phyloP scores from a whole-genome alignment of 1,140 invertebrate species.

The Drosophila quadrilineata region DNA sequence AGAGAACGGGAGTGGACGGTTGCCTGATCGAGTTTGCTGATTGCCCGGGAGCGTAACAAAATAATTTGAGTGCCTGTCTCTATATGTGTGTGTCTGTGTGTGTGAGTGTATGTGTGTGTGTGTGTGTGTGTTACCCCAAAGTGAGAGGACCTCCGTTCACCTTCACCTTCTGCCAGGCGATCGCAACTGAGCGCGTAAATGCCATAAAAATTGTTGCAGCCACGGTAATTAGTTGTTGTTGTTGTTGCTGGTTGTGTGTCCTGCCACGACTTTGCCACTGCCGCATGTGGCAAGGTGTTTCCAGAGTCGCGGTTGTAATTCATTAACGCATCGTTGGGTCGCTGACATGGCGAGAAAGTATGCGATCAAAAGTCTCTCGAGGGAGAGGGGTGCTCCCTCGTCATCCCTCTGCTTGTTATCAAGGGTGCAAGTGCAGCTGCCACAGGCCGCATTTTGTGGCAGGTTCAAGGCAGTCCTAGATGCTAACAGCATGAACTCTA shows the following conservation, averaged over 20 bases:
- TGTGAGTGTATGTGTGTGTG: conserved; percentile 1
- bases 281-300: conserved; percentile 60
- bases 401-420: conserved; percentile 5
- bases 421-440: conserved; percentile 50
- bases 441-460: conserved; percentile 34
- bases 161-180: conserved; percentile 63
- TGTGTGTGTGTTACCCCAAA: conserved; percentile 8
- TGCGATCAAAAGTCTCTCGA: too few relatives aligned
- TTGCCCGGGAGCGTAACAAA: conserved; percentile 58
- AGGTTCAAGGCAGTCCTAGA: conserved; percentile 28
- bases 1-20: too few relatives aligned
- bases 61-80: conserved; percentile 73
- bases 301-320: conserved; percentile 70
- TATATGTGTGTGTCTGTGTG: not conserved
- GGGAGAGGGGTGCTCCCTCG: too few relatives aligned
- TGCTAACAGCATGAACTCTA: not conserved
- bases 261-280: conserved; percentile 38
- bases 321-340: conserved; percentile 72
- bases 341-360: conserved; percentile 66
- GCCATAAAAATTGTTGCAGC: conserved; percentile 77
- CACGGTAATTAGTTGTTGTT: conserved; percentile 78
- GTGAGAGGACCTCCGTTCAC: conserved; percentile 13
- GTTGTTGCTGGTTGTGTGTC: too few relatives aligned
- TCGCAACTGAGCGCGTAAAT: conserved; percentile 76
- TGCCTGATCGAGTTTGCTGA: too few relatives aligned